Evolutionary conservation across 2,113 vertebrate species (phyloP).

Genomic region (Muntiacus muntjak): DNA sequence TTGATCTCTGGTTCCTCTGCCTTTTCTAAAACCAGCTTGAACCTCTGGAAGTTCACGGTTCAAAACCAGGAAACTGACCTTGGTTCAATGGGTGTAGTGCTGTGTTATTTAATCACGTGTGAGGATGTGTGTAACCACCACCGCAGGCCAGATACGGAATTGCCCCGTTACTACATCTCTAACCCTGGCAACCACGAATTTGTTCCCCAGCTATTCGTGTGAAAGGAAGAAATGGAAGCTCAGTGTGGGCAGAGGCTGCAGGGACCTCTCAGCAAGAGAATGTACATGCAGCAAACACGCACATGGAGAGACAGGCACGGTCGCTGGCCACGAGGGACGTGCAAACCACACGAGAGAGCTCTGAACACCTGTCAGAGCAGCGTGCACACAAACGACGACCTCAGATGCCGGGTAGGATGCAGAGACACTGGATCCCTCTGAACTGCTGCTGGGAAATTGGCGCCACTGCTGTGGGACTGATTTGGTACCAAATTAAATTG

Average conservation of each 20-base stretch:
- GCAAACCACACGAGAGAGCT: neutral
- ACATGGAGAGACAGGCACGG: accelerated
- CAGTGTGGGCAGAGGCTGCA: neutral
- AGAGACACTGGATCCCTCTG: neutral
- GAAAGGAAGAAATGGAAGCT: neutral
- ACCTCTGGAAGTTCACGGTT: no score
- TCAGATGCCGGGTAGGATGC: accelerated
- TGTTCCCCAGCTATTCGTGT: neutral
- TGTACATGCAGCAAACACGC: neutral
- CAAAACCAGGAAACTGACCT: neutral
- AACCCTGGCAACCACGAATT: neutral
- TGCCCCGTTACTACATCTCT: neutral
- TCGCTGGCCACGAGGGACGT: accelerated
- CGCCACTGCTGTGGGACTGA: neutral
- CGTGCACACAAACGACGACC: accelerated
- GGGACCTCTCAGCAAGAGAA: neutral
- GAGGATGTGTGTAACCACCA: no score
- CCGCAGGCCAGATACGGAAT: no score
- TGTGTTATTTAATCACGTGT: neutral
- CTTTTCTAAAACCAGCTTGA: no score
- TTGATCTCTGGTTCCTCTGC: no score
- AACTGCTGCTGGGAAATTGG: no score
- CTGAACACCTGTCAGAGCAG: neutral
- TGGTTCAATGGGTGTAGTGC: neutral
- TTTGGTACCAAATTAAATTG: no score